A percentile compares a stretch with the other conserved stretches of the same genome.
Evolutionary conservation across 2,888 invertebrate species (phyloP).

Genomic region (Oeneis ivallda): DNA sequence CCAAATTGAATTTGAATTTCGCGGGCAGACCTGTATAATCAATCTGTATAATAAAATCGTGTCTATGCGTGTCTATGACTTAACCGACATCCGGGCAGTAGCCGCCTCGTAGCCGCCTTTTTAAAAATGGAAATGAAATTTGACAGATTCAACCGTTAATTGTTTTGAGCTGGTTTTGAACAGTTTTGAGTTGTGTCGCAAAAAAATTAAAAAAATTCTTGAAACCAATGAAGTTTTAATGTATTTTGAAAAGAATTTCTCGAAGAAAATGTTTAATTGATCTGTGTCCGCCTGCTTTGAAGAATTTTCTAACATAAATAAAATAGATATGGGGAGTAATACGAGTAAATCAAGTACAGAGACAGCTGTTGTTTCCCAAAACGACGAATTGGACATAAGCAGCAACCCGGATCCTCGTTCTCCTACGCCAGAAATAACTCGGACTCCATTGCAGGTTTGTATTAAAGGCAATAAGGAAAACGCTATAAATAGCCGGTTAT

Average conservation of each 20-base stretch:
- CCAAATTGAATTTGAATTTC: too few relatives aligned
- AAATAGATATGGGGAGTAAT: conserved; percentile 65
- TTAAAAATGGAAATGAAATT: conserved; percentile 62
- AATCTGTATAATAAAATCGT: too few relatives aligned
- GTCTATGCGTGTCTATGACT: conserved; percentile 14
- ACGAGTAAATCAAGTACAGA: conserved; percentile 64
- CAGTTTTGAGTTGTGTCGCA: too few relatives aligned
- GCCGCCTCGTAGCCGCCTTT: conserved; percentile 34
- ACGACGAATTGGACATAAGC: conserved; percentile 57
- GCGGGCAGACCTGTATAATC: too few relatives aligned
- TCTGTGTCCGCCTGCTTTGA: not conserved
- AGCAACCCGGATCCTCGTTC: conserved; percentile 80
- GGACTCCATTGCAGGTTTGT: conserved; percentile 83
- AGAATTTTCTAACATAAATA: conserved; percentile 7
- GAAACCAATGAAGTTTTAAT: conserved; percentile 3
- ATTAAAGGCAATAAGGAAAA: conserved; percentile 22
- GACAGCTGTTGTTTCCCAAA: conserved; percentile 51
- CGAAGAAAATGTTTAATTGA: conserved; percentile 16
- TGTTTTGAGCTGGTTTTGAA: conserved; percentile 53
- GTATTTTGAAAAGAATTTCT: not conserved
- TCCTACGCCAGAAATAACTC: conserved; percentile 80
- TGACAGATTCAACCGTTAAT: conserved; percentile 68
- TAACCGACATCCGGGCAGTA: too few relatives aligned
- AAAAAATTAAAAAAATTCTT: conserved; percentile 5
- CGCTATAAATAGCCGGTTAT: conserved; percentile 15